Evolutionary conservation across 2,888 invertebrate species (phyloP).

Genomic region (Willowsia nigromaculata): DNA sequence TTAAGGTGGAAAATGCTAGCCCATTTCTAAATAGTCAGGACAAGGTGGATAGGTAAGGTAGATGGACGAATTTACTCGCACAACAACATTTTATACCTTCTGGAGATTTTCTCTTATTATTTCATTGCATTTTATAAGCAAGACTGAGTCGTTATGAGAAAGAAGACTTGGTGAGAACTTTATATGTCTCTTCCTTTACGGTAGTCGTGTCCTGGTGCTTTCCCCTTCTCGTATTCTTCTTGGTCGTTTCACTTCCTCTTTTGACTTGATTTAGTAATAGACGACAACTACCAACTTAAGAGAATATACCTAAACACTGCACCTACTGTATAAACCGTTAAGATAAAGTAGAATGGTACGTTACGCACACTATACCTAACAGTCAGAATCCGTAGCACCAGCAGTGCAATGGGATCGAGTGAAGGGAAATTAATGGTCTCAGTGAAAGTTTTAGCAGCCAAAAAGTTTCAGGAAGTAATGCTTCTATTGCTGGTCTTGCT

Average conservation of each 20-base stretch:
- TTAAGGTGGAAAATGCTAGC: not conserved
- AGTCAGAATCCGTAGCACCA: not conserved
- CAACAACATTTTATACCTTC: constrained; percentile 30
- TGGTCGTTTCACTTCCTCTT: constrained; percentile 11
- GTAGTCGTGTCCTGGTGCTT: not conserved
- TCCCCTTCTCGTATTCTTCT: not conserved
- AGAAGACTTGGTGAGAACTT: not conserved
- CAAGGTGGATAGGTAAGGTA: not conserved
- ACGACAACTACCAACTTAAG: constrained; percentile 27
- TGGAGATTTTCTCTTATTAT: constrained; percentile 39
- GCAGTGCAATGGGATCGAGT: constrained; percentile 58
- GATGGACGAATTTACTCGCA: constrained; percentile 12
- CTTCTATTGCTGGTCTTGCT: constrained; percentile 9
- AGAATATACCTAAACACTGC: not conserved
- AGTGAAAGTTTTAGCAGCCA: constrained; percentile 64
- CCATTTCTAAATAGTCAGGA: not conserved
- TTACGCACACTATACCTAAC: no score
- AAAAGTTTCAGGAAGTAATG: constrained; percentile 61
- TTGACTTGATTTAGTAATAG: constrained; percentile 62
- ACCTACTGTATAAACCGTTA: not conserved
- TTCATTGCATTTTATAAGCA: not conserved
- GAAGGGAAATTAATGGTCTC: constrained; percentile 68
- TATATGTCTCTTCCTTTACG: not conserved
- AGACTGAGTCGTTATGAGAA: not conserved
- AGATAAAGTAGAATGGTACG: no score